Evolutionary conservation across 1,140 invertebrate species (phyloP).

Genomic region (Coboldia fuscipes): DNA sequence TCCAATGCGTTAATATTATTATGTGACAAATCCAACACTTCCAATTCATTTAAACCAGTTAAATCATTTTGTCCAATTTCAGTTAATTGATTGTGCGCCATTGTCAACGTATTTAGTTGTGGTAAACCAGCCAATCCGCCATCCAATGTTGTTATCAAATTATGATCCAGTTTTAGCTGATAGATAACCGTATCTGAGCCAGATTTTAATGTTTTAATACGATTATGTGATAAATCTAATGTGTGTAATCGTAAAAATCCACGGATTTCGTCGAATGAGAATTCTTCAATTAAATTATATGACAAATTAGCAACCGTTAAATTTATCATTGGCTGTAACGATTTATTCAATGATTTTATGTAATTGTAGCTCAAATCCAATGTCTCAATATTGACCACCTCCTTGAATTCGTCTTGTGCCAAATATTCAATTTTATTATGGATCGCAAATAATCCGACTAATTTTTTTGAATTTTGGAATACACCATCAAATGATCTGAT

Average conservation of each 20-base stretch:
- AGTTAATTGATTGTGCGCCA: slow-evolving; percentile 49
- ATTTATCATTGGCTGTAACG: slow-evolving; percentile 39
- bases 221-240: slow-evolving; percentile 53
- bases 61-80: slow-evolving; percentile 49
- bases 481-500: slow-evolving; percentile 43
- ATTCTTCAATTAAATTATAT: slow-evolving; percentile 48
- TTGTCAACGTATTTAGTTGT: slow-evolving; percentile 41
- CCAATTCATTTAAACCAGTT: slow-evolving; percentile 43
- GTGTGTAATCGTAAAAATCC: slow-evolving; percentile 39
- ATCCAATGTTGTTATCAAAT: slow-evolving; percentile 41
- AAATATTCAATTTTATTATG: slow-evolving; percentile 50
- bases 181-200: slow-evolving; percentile 40
- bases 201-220: slow-evolving; percentile 38
- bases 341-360: slow-evolving; percentile 44
- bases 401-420: slow-evolving; percentile 47
- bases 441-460: slow-evolving; percentile 40
- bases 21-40: slow-evolving; percentile 48
- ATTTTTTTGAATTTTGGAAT: slow-evolving; percentile 36
- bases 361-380: slow-evolving; percentile 47
- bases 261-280: slow-evolving; percentile 51
- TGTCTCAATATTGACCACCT: slow-evolving; percentile 37
- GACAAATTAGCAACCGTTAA: slow-evolving; percentile 48
- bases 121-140: slow-evolving; percentile 48
- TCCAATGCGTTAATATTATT: slow-evolving; percentile 53
- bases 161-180: slow-evolving; percentile 48